Percentiles rank a stretch among this genome's conserved stretches.
Evolutionary conservation across 2,113 vertebrate genomes (phyloP).

Genomic region (Hystrix cristata): DNA sequence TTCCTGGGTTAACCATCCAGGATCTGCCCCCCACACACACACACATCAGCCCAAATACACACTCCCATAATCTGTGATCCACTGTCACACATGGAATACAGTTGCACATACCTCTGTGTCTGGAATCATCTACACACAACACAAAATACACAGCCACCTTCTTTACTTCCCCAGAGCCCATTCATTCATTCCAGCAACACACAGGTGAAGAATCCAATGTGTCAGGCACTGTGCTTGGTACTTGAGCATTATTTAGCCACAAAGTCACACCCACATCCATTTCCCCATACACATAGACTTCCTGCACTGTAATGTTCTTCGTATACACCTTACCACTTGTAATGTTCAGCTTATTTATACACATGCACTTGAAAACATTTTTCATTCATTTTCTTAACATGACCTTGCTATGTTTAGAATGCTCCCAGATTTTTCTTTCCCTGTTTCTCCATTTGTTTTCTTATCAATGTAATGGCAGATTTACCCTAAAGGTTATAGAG

Average conservation of each 20-base stretch:
- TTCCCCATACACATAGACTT: neutral
- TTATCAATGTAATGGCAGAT: neutral
- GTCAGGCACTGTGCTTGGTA: neutral
- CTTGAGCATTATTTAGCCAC: neutral
- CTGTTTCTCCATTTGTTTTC: conserved; percentile 17
- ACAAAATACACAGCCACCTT: neutral
- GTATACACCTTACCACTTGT: neutral
- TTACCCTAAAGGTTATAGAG: neutral
- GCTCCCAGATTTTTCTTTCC: conserved; percentile 2
- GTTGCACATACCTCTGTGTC: neutral
- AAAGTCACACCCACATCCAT: neutral
- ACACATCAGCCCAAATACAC: neutral
- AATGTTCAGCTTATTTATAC: neutral
- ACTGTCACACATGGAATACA: neutral
- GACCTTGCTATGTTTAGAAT: neutral
- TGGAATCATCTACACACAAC: neutral
- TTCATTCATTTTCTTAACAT: neutral
- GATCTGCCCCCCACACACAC: rapidly evolving
- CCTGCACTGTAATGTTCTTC: neutral
- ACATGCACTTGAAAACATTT: neutral
- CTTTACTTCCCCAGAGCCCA: neutral
- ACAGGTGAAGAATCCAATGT: neutral
- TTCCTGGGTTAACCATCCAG: neutral
- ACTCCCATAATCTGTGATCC: neutral
- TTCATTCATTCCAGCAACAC: neutral